Evolutionary conservation across 2,113 vertebrate genomes (phyloP), one percentile per base, ranked within the genome.

Genomic region (Sylvilagus bachmani): DNA sequence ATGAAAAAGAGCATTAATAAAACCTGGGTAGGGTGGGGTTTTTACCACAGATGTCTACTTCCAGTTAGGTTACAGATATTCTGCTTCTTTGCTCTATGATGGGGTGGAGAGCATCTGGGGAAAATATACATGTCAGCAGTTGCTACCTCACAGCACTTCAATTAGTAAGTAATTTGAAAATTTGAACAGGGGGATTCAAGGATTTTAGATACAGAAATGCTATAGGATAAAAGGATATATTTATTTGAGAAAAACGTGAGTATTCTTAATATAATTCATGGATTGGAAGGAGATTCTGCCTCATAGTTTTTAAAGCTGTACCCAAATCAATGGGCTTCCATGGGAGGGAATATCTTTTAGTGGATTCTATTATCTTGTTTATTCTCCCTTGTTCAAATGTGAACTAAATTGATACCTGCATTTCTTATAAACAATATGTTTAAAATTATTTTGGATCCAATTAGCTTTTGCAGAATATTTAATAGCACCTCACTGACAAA

Each of bases 391-490:
- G 6, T 74, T 71, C 70, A 94, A 74, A 82, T 91, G 10, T 75
- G 17, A 93, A 85, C 22, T 74, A 93, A 70, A 73, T 64, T 93
- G 14, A 74, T 67, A 33, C 8, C 79, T 38, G 3, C 6, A 77
- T 94, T 92, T 90, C 11, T 95, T 92, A 53, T 73, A 91, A 88
- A 67, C 17, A 74, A 44, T 2, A 91, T 77, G 3, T 11, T 95
- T 93, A 44, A 44, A 44, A 44, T 44, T 44, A 44, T 44, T 44
- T 44, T 44, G 44, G 44, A 44, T 44, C 44, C 44, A 44, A 44
- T 44, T 44, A 44, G 44, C 44, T 5, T 33, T n/a, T 89, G 36
- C 8, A 90, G 51, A 94, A 88, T 69, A 85, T 69, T 92, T 88
- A 88, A 92, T 75, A 25, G n/a, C 31, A 58, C 31, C 24, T 5